Evolutionary conservation across 2,113 vertebrate genomes (phyloP).

Genomic region (Paradisaea rubra): DNA sequence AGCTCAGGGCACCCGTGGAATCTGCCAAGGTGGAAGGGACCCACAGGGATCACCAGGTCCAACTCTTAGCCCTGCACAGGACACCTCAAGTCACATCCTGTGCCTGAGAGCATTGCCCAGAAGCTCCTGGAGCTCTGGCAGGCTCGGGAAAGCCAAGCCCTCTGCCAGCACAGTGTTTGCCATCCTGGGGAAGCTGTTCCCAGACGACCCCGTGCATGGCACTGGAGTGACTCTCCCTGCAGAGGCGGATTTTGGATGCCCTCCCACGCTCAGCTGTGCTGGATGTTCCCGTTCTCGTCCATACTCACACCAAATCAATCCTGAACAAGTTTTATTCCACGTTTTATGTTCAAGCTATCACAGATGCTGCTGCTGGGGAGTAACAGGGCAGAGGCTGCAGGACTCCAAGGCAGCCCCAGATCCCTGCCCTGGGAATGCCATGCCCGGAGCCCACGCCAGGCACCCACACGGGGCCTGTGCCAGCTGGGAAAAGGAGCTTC

Average conservation of each 20-base stretch:
- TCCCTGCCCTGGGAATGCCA: rapidly evolving
- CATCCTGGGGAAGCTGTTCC: rapidly evolving
- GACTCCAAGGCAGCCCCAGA: not conserved
- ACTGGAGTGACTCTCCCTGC: rapidly evolving
- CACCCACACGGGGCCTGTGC: not conserved
- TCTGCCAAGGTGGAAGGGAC: not conserved
- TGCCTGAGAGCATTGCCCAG: not conserved
- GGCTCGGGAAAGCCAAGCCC: not conserved
- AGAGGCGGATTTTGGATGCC: not conserved
- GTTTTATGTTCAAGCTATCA: rapidly evolving
- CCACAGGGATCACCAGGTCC: not conserved
- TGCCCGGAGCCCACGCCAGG: rapidly evolving
- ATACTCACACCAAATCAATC: rapidly evolving
- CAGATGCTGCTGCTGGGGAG: not conserved
- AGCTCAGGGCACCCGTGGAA: not conserved
- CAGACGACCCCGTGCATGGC: rapidly evolving
- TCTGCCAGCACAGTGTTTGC: rapidly evolving
- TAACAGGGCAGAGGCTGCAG: not conserved
- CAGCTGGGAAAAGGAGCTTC: not conserved
- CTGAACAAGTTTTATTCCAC: rapidly evolving
- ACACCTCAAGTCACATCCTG: not conserved
- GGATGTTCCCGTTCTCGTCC: not conserved
- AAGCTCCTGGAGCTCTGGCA: not conserved
- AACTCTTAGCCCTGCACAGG: not conserved
- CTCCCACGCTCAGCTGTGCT: not conserved